Evolutionary conservation across 2,113 vertebrate species (phyloP).

Genomic region (Phylloscopus trochiloides): DNA sequence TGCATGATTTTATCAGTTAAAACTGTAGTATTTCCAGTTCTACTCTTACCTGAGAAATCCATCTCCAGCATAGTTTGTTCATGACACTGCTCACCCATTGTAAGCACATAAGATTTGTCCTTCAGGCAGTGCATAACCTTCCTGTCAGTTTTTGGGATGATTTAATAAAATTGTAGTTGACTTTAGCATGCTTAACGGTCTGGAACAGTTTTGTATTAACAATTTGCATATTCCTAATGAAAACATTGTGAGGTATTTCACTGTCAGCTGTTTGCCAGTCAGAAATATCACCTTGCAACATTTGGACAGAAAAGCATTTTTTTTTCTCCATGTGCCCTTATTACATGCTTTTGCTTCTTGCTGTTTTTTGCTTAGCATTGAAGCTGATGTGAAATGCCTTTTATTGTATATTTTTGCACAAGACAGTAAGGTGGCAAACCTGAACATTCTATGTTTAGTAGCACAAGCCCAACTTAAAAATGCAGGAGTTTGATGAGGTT

Average conservation of each 20-base stretch:
- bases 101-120: constrained; percentile 40
- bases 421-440: background rate
- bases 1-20: background rate
- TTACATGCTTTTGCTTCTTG: background rate
- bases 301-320: background rate
- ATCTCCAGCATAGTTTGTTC: constrained; percentile 2
- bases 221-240: constrained; percentile 52
- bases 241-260: constrained; percentile 46
- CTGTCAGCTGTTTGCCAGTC: constrained; percentile 27
- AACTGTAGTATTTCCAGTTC: background rate
- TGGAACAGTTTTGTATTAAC: constrained; percentile 57
- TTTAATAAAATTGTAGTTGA: constrained; percentile 69
- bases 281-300: constrained; percentile 53
- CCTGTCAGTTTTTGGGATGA: constrained; percentile 48
- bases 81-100: background rate
- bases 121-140: constrained; percentile 47
- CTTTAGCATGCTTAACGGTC: constrained; percentile 44
- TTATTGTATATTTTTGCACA: background rate
- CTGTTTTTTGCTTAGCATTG: background rate
- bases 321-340: background rate
- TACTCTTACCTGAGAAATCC: background rate
- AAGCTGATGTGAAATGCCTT: background rate
- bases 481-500: background rate
- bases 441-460: background rate
- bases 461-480: background rate